Base-by-base conservation (phyloP, 2,888 invertebrate species). In the Escarpia spicata region DNA sequence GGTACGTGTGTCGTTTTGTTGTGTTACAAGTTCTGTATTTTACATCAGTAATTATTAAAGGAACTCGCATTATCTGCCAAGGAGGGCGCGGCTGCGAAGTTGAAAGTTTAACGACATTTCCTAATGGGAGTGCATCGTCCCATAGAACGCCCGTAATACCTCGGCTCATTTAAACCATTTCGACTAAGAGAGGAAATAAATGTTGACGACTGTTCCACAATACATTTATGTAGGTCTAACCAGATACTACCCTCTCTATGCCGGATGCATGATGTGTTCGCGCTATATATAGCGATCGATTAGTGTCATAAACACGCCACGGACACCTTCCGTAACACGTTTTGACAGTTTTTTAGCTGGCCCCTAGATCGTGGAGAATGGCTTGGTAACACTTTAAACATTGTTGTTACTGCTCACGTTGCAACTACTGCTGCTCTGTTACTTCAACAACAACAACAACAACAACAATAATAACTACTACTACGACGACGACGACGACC, bases 1-100 rank as follows among this genome's bases (percentile, higher is more conserved):
- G 75, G 52, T 3, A 75, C 2, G 75, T 75, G 75, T 75, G 52
- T n/a, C 75, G 19, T 75, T 75, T 75, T 75, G 19, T 75, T 75
- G 75, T 75, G 75, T 75, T 75, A 75, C n/a, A 75, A 15, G 26
- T 75, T 75, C 19, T 75, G 75, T 75, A 75, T n/a, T 75, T 75
- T 75, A 75, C 75, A 75, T 75, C 6, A 75, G 75, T n/a, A 75
- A 75, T 75, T 75, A 75, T 75, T 75, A 75, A 75, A 75, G 75
- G 75, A 75, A 75, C 75, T 26, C 75, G 6, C 75, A 75, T 26
- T 75, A 75, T 75, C 75, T 75, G 75, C 75, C 75, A 6, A 75
- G 26, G 75, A 75, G 75, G 75, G 75, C 75, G 26, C 26, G 75
- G 75, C 75, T 75, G 19, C 75, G 75, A 75, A 75, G 75, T 75